phyloP scores from a whole-genome alignment of 2,797 vertebrate genomes.

The Diplodus puntazzo region DNA sequence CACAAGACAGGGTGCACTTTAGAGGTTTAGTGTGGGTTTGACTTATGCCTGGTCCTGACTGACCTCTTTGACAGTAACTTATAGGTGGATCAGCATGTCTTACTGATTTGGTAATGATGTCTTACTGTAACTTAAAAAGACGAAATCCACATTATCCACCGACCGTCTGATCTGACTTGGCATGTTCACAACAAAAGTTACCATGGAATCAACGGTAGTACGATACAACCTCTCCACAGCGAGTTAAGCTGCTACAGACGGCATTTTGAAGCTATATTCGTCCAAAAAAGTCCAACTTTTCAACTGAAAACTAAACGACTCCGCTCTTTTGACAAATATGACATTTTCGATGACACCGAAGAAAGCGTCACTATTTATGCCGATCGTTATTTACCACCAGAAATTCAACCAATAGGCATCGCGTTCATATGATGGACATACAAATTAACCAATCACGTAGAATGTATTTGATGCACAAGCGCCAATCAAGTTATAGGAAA shows the following conservation, averaged over 20 bases:
- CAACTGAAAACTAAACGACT: not conserved
- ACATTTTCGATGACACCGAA: conserved; percentile 16
- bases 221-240: not conserved
- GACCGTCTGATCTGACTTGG: conserved; percentile 9
- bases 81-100: not conserved
- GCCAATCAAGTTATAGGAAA: conserved; percentile 75
- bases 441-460: conserved; percentile 64
- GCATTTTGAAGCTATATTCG: not conserved
- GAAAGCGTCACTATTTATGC: not conserved
- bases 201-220: conserved; percentile 35
- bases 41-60: not conserved
- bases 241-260: not conserved
- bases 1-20: not conserved
- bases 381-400: conserved; percentile 32
- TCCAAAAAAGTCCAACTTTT: not conserved
- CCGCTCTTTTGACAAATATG: not conserved
- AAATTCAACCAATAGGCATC: conserved; percentile 68
- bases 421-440: conserved; percentile 63
- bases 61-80: not conserved
- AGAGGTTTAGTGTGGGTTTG: not conserved
- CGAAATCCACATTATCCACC: not conserved
- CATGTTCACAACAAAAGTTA: conserved; percentile 48
- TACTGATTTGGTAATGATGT: not conserved
- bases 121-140: not conserved
- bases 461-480: rapidly evolving